Evolutionary conservation across 2,888 invertebrate species (phyloP).

Genomic region (Diaphora mendica): DNA sequence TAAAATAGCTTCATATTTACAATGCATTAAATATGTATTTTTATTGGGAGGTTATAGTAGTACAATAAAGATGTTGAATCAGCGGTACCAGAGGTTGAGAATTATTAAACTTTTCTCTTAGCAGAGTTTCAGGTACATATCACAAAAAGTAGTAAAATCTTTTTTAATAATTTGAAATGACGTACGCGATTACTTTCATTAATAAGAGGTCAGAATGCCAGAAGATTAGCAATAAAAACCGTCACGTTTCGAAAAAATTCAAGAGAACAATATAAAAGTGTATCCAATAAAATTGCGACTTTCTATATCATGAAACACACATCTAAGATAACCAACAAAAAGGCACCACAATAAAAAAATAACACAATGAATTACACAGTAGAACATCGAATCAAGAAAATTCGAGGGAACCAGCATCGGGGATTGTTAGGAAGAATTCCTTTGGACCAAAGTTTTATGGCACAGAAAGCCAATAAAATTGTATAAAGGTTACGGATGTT

Average conservation of each 20-base stretch:
- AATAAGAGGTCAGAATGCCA: background rate
- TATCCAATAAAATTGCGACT: constrained; percentile 1
- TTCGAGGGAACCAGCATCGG: constrained; percentile 50
- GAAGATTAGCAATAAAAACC: background rate
- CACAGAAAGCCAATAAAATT: constrained; percentile 62
- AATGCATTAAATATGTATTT: background rate
- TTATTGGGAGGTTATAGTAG: background rate
- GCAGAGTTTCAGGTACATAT: background rate
- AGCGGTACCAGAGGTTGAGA: background rate
- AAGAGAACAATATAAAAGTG: background rate
- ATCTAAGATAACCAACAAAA: constrained; percentile 45
- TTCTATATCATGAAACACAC: constrained; percentile 34
- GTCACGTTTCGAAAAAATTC: background rate
- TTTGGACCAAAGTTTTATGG: constrained; percentile 61
- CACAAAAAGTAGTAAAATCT: background rate
- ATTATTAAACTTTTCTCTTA: background rate
- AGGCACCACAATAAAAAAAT: constrained; percentile 50
- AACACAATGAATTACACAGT: constrained; percentile 56
- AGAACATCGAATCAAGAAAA: constrained; percentile 58
- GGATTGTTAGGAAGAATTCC: constrained; percentile 61
- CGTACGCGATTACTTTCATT: background rate
- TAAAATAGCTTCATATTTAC: constrained; percentile 1
- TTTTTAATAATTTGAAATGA: background rate
- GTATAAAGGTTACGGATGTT: constrained; percentile 54
- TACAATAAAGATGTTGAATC: background rate